These are phyloP conservation scores for Oreotragus oreotragus DNA, from an alignment of 2,113 vertebrate genomes.

Conservation along the genomic window DNA sequence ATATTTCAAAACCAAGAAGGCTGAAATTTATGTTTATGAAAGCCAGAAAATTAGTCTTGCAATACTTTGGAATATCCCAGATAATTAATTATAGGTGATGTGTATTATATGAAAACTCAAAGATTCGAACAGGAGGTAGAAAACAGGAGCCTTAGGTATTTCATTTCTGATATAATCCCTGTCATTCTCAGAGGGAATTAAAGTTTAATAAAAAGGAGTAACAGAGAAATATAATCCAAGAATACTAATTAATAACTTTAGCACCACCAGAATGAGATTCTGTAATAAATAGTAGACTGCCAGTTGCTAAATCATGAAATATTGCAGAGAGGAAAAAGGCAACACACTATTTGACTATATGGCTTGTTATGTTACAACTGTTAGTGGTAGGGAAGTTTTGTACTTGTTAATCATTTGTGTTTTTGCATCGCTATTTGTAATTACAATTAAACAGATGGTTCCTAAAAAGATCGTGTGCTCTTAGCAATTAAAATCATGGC, in stretches of 20 bases:
- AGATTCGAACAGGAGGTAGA: slow-evolving; percentile 11
- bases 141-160: not conserved
- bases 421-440: slow-evolving; percentile 60
- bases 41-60: slow-evolving; percentile 39
- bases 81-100: slow-evolving; percentile 43
- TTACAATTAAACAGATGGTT: slow-evolving; percentile 73
- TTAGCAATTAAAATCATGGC: slow-evolving; percentile 60
- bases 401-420: slow-evolving; percentile 61
- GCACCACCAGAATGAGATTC: slow-evolving; percentile 18
- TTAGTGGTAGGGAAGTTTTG: slow-evolving; percentile 41
- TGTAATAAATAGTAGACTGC: slow-evolving; percentile 56
- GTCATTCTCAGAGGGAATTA: slow-evolving; percentile 16
- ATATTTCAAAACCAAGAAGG: slow-evolving; percentile 41
- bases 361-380: slow-evolving; percentile 32
- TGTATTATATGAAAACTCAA: not conserved
- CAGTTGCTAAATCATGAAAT: slow-evolving; percentile 62
- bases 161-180: slow-evolving; percentile 55
- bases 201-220: slow-evolving; percentile 64
- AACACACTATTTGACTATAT: slow-evolving; percentile 13
- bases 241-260: slow-evolving; percentile 60
- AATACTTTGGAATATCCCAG: not conserved
- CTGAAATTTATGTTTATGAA: slow-evolving; percentile 52
- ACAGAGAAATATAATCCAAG: slow-evolving; percentile 23
- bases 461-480: slow-evolving; percentile 58
- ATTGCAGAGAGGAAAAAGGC: slow-evolving; percentile 29